Evolutionary conservation across 23 tunicate genomes (phyloP), one percentile per base, ranked within the genome.

Genomic region (Phallusia fumigata): DNA sequence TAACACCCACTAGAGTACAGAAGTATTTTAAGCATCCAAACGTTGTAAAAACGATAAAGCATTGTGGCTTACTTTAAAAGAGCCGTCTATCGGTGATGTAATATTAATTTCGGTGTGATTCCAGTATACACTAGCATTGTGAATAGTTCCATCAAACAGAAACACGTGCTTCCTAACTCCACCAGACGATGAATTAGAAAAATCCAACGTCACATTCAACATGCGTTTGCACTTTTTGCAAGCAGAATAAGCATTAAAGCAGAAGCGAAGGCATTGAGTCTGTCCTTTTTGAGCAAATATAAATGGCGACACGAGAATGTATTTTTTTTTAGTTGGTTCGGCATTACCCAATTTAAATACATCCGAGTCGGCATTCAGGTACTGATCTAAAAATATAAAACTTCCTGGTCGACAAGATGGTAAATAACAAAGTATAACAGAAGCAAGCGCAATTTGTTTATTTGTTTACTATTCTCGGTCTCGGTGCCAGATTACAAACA

Each of bases 231-330:
- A 58, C 16, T 16, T 58, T 0, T 85, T 81, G 0, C 51, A 36
- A 19, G 26, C 36, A 21, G 90, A 80, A 40, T 32, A 91, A 16
- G 96, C 96, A 79, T 91, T 78, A 82, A 78, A 86, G 82, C 96
- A 91, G 65, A 91, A 91, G 35, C 90, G 80, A 28, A 91, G 69
- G 52, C 96, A 91, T 78, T 91, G 96, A 8, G 82, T 75, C 2
- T 72, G 30, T 18, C 86, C 86, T 32, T 77, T 32, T 49, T 76
- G 77, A 0, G 84, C 76, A 75, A 52, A 49, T 10, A 85, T 78
- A 18, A 34, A 22, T 33, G 79, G 84, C 21, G 89, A 85, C 18
- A 30, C 81, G 35, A 90, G 84, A 19, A 77, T 65, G 36, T 76
- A 45, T 33, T 80, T 65, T 36, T 24, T 65, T n/a, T 34, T 33